phyloP scores from a whole-genome alignment of 2,888 invertebrate genomes.

The Metellina segmentata region DNA sequence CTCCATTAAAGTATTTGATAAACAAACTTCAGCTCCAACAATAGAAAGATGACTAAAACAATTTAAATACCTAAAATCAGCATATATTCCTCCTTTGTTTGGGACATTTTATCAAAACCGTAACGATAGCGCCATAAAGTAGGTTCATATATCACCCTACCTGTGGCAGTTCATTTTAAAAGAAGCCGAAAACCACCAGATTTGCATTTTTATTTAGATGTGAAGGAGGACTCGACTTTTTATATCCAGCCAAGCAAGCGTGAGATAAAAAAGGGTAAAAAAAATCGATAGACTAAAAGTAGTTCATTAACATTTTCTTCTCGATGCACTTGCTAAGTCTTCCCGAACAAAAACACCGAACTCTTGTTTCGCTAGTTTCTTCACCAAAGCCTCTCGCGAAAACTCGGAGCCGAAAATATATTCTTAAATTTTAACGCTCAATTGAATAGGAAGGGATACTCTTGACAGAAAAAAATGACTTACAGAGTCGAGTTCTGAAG shows the following conservation, averaged over 20 bases:
- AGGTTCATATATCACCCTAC: not conserved
- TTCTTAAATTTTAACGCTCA: constrained; percentile 45
- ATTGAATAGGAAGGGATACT: constrained; percentile 44
- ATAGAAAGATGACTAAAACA: not conserved
- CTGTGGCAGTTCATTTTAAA: not conserved
- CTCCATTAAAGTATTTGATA: too few relatives aligned
- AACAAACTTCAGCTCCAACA: too few relatives aligned
- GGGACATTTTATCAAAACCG: not conserved
- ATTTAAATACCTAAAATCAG: not conserved
- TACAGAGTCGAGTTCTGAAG: too few relatives aligned
- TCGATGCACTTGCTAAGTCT: constrained; percentile 43
- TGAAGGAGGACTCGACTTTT: not conserved
- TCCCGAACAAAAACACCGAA: constrained; percentile 37
- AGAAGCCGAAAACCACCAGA: not conserved
- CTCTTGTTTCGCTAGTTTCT: constrained; percentile 45
- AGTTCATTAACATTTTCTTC: constrained; percentile 62
- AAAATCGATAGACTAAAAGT: constrained; percentile 37
- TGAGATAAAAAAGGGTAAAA: constrained; percentile 14
- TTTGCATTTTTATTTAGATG: not conserved
- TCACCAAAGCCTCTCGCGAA: not conserved
- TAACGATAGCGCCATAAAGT: not conserved
- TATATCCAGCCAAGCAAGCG: not conserved
- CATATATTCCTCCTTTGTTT: not conserved
- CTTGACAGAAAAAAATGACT: not conserved
- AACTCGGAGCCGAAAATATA: constrained; percentile 6